Percentiles rank a stretch among this genome's conserved stretches.
Conservation (phyloP, 2,888 invertebrate genomes). For the Plebejus melissa region DNA sequence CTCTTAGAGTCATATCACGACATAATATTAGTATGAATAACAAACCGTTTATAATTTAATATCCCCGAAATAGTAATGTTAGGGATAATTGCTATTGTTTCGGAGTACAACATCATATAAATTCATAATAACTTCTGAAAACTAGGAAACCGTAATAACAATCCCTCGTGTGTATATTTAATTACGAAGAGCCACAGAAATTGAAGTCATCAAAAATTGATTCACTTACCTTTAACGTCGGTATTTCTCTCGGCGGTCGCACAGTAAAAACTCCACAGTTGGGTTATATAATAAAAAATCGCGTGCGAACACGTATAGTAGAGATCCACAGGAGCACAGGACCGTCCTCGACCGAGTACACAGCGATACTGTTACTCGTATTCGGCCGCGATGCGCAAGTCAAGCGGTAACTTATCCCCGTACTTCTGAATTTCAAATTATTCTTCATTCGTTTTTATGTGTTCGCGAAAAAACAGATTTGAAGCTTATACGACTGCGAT, state of each 20-base stretch:
- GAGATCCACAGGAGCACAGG: conserved; percentile 43
- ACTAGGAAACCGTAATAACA: conserved; percentile 8
- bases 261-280: conserved; percentile 67
- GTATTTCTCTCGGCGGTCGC: conserved; percentile 38
- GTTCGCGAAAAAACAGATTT: conserved; percentile 35
- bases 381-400: conserved; percentile 72
- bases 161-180: not conserved
- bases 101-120: not conserved
- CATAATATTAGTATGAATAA: not conserved
- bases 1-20: too few species aligned
- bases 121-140: conserved; percentile 7
- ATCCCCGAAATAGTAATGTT: not conserved
- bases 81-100: conserved; percentile 8
- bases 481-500: conserved; percentile 29
- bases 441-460: conserved; percentile 50
- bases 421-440: conserved; percentile 51
- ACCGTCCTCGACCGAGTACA: conserved; percentile 45
- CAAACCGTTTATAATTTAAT: not conserved
- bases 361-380: conserved; percentile 58
- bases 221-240: not conserved
- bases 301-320: conserved; percentile 56
- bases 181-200: not conserved
- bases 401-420: conserved; percentile 52
- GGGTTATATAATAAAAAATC: conserved; percentile 65
- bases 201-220: not conserved